These are phyloP conservation scores for Galago senegalensis DNA, from an alignment of 2,797 vertebrate species.

Conservation along the genomic window DNA sequence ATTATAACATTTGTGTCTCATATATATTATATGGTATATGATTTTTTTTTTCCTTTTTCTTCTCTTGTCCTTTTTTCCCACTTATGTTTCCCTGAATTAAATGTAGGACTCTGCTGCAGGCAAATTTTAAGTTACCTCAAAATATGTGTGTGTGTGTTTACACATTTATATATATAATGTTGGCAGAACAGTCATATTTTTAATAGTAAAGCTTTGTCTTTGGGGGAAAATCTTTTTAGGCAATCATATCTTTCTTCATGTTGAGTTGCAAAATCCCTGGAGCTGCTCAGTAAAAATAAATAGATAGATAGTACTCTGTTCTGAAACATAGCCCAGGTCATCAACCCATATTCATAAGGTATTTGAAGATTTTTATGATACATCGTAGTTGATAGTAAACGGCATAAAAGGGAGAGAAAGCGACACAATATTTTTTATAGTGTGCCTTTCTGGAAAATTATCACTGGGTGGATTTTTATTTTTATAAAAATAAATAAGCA, in stretches of 20 bases:
- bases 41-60: not conserved
- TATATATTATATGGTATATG: not conserved
- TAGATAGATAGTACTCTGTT: not conserved
- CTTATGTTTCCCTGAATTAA: conserved; percentile 48
- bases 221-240: conserved; percentile 58
- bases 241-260: conserved; percentile 69
- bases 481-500: conserved; percentile 74
- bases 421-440: conserved; percentile 50
- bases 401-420: conserved; percentile 67
- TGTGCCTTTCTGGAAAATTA: conserved; percentile 58
- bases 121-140: conserved; percentile 79
- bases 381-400: conserved; percentile 56
- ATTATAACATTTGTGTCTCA: not conserved
- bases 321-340: conserved; percentile 51
- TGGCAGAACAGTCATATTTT: conserved; percentile 65
- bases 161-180: not conserved
- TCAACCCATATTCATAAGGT: conserved; percentile 60
- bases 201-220: conserved; percentile 65
- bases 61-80: conserved; percentile 23
- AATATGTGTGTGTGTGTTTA: conserved; percentile 15
- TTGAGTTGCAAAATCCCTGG: conserved; percentile 33
- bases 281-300: conserved; percentile 37
- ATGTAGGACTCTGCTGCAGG: conserved; percentile 35
- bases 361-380: conserved; percentile 58
- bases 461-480: conserved; percentile 65